phyloP scores from a whole-genome alignment of 2,888 invertebrate species.

The Diplolepis rosae region DNA sequence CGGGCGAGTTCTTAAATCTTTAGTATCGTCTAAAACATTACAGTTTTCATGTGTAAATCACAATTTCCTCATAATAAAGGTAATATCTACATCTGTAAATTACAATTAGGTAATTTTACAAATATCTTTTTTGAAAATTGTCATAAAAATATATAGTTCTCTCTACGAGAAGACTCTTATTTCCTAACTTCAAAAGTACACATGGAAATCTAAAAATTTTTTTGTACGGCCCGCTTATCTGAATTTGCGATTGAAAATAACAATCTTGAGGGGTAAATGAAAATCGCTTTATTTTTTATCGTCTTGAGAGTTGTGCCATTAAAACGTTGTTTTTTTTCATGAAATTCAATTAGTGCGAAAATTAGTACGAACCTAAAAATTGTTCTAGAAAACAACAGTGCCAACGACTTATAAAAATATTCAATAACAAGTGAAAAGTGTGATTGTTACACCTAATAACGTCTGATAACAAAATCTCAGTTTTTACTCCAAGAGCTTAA shows the following conservation, averaged over 20 bases:
- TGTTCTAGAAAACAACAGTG: conserved; percentile 17
- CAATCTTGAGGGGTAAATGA: conserved; percentile 9
- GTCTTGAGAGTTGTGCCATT: neutral
- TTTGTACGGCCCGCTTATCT: neutral
- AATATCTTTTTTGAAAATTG: neutral
- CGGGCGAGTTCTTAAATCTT: neutral
- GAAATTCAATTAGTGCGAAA: neutral
- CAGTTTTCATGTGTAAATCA: neutral
- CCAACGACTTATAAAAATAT: conserved; percentile 2
- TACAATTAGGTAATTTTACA: neutral
- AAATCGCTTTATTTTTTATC: neutral
- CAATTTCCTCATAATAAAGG: neutral
- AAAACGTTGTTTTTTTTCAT: neutral
- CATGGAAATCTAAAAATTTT: conserved; percentile 5
- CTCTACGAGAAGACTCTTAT: neutral
- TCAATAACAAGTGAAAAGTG: neutral
- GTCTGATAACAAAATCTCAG: too few species aligned
- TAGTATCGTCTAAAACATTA: neutral
- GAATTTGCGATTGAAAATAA: conserved; percentile 8
- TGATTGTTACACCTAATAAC: neutral
- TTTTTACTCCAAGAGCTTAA: neutral
- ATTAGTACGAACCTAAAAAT: neutral
- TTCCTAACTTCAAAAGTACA: neutral
- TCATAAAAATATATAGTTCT: neutral
- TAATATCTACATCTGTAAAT: neutral